Evolutionary conservation across 1,140 invertebrate species (phyloP).

Genomic region (Acromyrmex charruanus): DNA sequence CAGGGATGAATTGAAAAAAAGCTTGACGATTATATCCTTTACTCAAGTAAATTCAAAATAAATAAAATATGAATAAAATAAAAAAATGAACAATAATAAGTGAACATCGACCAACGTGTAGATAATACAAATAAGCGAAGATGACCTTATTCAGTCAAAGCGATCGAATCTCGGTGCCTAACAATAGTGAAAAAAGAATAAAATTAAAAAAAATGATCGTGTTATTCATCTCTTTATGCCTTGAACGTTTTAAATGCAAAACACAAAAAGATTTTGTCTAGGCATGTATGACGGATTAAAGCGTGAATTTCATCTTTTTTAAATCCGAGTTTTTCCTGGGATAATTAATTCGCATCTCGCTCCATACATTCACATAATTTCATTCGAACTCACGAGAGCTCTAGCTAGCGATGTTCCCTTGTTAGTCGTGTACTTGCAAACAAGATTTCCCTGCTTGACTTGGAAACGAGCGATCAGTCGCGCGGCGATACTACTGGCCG

Average conservation of each 20-base stretch:
- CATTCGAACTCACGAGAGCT: background rate
- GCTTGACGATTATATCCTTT: background rate
- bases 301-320: conserved; percentile 16
- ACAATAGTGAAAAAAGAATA: too few species aligned
- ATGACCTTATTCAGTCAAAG: too few species aligned
- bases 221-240: background rate
- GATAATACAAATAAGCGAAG: too few species aligned
- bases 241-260: background rate
- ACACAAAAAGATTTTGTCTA: background rate
- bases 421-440: conserved; percentile 17
- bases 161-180: too few species aligned
- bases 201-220: background rate
- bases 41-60: background rate
- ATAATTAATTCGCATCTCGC: conserved; percentile 28
- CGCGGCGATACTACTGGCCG: conserved; percentile 5
- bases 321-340: background rate
- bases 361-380: background rate
- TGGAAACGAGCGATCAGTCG: conserved; percentile 51
- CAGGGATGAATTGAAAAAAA: background rate
- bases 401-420: background rate
- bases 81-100: background rate
- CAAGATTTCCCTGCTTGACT: conserved; percentile 38
- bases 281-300: conserved; percentile 9
- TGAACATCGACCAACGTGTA: too few species aligned
- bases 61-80: background rate